Base-by-base conservation (phyloP, 2,888 invertebrate species). In the Leucophenga maculata region DNA sequence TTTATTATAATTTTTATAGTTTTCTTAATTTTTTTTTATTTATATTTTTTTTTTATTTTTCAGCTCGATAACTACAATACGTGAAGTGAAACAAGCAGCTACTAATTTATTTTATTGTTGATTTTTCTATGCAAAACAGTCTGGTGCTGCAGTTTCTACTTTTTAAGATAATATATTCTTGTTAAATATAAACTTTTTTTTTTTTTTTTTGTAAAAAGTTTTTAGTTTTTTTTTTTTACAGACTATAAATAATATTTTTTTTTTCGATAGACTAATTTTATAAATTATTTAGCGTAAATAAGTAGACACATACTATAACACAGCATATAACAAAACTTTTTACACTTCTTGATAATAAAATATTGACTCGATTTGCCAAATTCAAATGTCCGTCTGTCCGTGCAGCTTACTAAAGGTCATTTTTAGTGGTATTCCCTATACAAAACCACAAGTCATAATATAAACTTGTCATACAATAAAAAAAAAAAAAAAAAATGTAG, bases 101-200 rank as follows among this genome's bases (percentile, higher is more conserved):
- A 22, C 52, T 6, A 68, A 64, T 62, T 68, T 68, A 55, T 68
- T 68, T 64, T 68, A 68, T 64, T 68, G 68, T 68, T 68, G 64
- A 62, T 52, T 65, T 11, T 39, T 66, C 1, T 39, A 22, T 70
- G 68, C 8, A 55, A 64, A 71, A 68, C 66, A 65, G 22, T 48
- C 11, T 31, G 39, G 39, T 39, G 39, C 39, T 39, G 1, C 3
- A 39, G 39, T 18, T 46, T 46, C 6, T 8, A 6, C 14, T 66
- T 68, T 65, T 52, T 22, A n/a, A n/a, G n/a, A n/a, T n/a, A n/a
- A n/a, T n/a, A n/a, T n/a, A n/a, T n/a, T n/a, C n/a, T 57, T 46
- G 22, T 57, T 44, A 57, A 1, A 57, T 16, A 52, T 52, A 18
- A 52, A 9, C 32, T 59, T 3, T 16, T 8, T 60, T 60, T 60